Conservation (phyloP, 2,888 invertebrate genomes). For the Sarcophaga variegata region DNA sequence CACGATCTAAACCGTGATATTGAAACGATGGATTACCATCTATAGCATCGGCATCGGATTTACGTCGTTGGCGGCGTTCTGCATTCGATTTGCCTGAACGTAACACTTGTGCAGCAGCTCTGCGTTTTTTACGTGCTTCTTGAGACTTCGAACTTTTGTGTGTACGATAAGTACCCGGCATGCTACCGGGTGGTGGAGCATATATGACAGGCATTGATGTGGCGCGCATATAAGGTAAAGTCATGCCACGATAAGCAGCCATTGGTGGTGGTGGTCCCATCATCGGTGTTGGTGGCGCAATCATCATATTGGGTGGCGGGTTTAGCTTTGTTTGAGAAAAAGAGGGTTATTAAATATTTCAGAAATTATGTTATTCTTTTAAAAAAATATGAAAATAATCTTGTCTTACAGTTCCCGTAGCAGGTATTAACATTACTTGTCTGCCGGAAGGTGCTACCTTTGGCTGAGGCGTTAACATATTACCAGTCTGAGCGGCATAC, state of each 20-base stretch:
- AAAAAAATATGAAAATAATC: neutral
- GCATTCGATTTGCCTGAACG: conserved; percentile 75
- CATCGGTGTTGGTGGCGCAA: conserved; percentile 65
- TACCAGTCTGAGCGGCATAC: conserved; percentile 77
- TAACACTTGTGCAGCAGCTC: conserved; percentile 65
- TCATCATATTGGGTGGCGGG: conserved; percentile 69
- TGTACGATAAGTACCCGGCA: conserved; percentile 76
- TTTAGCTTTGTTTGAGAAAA: conserved; percentile 21
- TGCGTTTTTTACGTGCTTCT: conserved; percentile 73
- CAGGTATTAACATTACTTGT: conserved; percentile 80
- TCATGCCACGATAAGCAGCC: conserved; percentile 75
- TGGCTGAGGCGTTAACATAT: conserved; percentile 70
- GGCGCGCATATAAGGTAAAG: conserved; percentile 76
- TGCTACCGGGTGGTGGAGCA: conserved; percentile 73
- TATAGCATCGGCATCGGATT: conserved; percentile 79
- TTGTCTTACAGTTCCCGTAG: conserved; percentile 74
- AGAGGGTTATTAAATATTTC: neutral
- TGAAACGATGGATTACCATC: conserved; percentile 78
- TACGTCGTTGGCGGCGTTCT: conserved; percentile 79
- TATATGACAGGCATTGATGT: conserved; percentile 73
- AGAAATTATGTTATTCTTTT: neutral
- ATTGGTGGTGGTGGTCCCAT: conserved; percentile 73
- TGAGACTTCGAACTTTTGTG: conserved; percentile 75
- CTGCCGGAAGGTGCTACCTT: conserved; percentile 71
- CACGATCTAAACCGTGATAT: conserved; percentile 80